These are phyloP conservation scores for Noctua comes DNA, from an alignment of 2,888 invertebrate species.

Conservation along the genomic window DNA sequence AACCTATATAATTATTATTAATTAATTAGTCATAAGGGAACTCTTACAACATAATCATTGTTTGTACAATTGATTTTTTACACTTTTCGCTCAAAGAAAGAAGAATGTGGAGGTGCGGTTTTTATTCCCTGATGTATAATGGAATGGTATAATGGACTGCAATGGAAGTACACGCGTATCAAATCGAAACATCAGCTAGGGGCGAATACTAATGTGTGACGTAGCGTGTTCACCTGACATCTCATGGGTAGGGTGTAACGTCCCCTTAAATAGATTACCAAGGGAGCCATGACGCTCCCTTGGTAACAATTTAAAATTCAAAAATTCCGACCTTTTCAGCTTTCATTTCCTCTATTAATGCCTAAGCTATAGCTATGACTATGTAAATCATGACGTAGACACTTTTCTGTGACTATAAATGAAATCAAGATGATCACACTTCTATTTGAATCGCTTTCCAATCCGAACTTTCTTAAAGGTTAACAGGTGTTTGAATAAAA, in stretches of 20 bases:
- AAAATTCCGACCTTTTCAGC: constrained; percentile 11
- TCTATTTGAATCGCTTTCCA: constrained; percentile 70
- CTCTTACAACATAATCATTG: constrained; percentile 35
- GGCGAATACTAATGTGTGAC: constrained; percentile 77
- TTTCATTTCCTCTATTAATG: constrained; percentile 32
- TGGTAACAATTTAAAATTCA: constrained; percentile 55
- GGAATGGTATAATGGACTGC: constrained; percentile 71
- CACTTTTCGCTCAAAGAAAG: constrained; percentile 29
- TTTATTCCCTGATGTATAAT: constrained; percentile 69
- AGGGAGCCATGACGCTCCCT: constrained; percentile 62
- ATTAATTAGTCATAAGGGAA: constrained; percentile 23
- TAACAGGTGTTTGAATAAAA: constrained; percentile 68
- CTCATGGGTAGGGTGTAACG: constrained; percentile 65
- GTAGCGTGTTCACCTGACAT: constrained; percentile 80
- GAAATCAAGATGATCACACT: constrained; percentile 59
- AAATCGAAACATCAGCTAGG: constrained; percentile 75
- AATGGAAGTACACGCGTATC: constrained; percentile 72
- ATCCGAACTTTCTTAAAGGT: constrained; percentile 59
- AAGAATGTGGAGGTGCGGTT: constrained; percentile 69
- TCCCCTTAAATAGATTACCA: constrained; percentile 63
- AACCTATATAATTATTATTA: not conserved
- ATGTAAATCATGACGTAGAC: constrained; percentile 55
- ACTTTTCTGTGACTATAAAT: constrained; percentile 49
- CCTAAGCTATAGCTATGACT: constrained; percentile 16
- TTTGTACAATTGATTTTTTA: constrained; percentile 39